Conservation (phyloP, 2,797 vertebrate species). For the Macroramphosus scolopax region DNA sequence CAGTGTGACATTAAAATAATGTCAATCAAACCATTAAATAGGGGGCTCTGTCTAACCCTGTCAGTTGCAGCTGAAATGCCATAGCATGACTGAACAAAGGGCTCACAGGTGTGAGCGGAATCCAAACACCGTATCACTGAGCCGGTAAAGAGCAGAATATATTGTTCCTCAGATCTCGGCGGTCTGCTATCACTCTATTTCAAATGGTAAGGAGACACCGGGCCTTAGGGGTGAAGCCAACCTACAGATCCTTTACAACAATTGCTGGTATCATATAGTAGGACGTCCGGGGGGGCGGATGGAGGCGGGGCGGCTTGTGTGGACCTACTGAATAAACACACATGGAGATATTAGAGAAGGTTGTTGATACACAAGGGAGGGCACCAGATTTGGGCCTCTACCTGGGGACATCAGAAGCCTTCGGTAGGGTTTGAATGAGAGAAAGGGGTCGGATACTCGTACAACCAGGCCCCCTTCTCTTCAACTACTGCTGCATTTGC, state of each 20-base stretch:
- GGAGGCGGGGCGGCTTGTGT: slow-evolving; percentile 50
- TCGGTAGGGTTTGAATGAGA: slow-evolving; percentile 42
- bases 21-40: slow-evolving; percentile 72
- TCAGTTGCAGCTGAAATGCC: slow-evolving; percentile 71
- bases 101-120: slow-evolving; percentile 75
- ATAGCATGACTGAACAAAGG: slow-evolving; percentile 67
- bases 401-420: slow-evolving; percentile 49
- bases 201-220: slow-evolving; percentile 61
- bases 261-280: slow-evolving; percentile 70
- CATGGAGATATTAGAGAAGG: slow-evolving; percentile 35
- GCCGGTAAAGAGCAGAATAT: slow-evolving; percentile 71
- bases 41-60: slow-evolving; percentile 59
- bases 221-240: slow-evolving; percentile 59
- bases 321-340: slow-evolving; percentile 39
- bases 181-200: slow-evolving; percentile 50
- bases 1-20: slow-evolving; percentile 70
- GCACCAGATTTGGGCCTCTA: slow-evolving; percentile 50
- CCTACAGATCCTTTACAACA: slow-evolving; percentile 71
- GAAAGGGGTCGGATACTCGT: slow-evolving; percentile 30
- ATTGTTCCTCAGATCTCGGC: slow-evolving; percentile 71
- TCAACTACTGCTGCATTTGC: neutral
- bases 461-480: slow-evolving; percentile 20
- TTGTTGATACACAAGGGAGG: slow-evolving; percentile 28
- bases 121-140: slow-evolving; percentile 69
- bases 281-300: slow-evolving; percentile 43